Conservation (phyloP, 2,797 vertebrate genomes). For the Myotis vivesi region DNA sequence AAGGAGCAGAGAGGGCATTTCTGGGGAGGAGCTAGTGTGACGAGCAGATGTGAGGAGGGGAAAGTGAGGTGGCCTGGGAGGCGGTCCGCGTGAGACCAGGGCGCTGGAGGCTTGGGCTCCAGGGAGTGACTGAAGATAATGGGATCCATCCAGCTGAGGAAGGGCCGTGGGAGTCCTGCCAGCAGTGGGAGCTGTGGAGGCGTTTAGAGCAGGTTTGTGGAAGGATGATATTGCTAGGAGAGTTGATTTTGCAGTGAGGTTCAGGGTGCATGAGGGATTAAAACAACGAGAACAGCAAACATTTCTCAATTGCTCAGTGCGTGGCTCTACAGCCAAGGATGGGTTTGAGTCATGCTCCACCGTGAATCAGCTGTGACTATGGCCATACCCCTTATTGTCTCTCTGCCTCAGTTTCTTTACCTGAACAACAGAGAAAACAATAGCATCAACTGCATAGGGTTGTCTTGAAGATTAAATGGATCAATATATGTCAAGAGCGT, state of each 20-base stretch:
- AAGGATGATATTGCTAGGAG: not conserved
- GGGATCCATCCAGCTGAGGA: too few species aligned
- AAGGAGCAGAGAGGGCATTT: not conserved
- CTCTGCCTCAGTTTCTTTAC: not conserved
- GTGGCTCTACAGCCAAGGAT: not conserved
- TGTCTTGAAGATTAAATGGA: not conserved
- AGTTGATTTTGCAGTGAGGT: not conserved
- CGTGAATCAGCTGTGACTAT: accelerated
- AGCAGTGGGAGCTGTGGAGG: not conserved
- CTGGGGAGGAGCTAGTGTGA: too few species aligned
- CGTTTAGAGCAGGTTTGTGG: too few species aligned
- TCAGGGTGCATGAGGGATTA: not conserved
- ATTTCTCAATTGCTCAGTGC: not conserved
- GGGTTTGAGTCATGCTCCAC: not conserved
- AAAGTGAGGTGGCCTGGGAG: accelerated
- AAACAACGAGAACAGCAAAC: accelerated
- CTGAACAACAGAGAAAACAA: not conserved
- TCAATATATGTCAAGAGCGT: not conserved
- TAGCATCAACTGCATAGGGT: too few species aligned
- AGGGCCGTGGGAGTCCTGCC: accelerated
- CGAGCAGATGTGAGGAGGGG: accelerated
- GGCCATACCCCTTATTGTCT: not conserved
- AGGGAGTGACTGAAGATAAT: accelerated
- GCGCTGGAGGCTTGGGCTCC: accelerated
- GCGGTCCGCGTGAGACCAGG: not conserved